Base-by-base conservation (phyloP, 2,113 vertebrate species). In the Dromas ardeola region DNA sequence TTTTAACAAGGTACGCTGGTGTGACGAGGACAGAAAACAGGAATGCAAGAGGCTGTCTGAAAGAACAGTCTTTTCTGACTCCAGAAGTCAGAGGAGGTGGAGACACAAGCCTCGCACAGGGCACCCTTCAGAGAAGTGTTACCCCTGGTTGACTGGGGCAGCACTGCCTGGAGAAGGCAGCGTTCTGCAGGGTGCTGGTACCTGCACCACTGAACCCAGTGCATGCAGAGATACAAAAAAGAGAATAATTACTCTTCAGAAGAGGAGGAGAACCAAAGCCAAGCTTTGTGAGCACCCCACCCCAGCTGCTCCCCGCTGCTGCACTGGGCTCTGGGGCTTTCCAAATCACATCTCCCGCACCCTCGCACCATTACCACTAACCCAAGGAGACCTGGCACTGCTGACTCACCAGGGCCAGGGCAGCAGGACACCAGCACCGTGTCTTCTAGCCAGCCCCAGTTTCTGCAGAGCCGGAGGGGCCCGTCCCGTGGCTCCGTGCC, bases 281-380 rank as follows among this genome's bases (percentile, higher is more conserved):
- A 34, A 82, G 30, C 40, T 43, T 50, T 56, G 22, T 40, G 61
- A 86, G 49, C n/a, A 21, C 19, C 63, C 32, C 10, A 1, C 19
- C n/a, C 30, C 77, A 29, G 36, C 49, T 56, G 32, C 27, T 79
- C 42, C 26, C 43, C 1, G 3, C 49, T 50, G 34, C 45, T 2
- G 1, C 38, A 4, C 40, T 7, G 17, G 45, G 34, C 49, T 67
- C 58, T 38, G 43, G n/a, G 42, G 38, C 13, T 2, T 43, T 47
- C 38, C 26, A 26, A 18, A 45, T 29, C 36, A 3, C 56, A 49
- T 13, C 38, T 73, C 2, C 18, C 0, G 0, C n/a, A 6, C 15
- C 15, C 42, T 22, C 5, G 5, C 62, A 11, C 45, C 20, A 13
- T 2, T 8, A 61, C 1, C 55, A 17, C 29, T 17, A 14, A 17